Base-by-base conservation (phyloP, 2,113 vertebrate species). In the Chaenogobius annularis region DNA sequence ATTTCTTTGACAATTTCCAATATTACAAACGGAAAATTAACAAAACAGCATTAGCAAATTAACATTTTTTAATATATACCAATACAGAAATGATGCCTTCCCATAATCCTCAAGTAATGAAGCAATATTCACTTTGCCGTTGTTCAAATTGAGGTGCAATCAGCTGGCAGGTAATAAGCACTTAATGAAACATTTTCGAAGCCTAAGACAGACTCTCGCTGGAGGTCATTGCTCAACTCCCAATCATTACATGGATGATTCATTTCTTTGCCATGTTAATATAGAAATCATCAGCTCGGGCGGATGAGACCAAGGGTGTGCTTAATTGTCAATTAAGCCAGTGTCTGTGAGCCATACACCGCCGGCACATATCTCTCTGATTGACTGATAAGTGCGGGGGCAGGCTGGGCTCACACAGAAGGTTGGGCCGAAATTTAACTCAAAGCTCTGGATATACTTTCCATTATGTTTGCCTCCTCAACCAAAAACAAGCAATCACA, bases 251-350 rank as follows among this genome's bases (percentile, higher is more conserved):
- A 54, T 26, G 66, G 31, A 71, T 64, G 70, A 85, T 84, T 84
- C 73, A 78, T 90, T 72, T 81, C 78, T 75, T 66, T 17, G 22
- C 68, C 75, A 65, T 19, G 72, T 78, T 89, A 85, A 89, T 89
- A 85, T 76, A 77, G 76, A 83, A 81, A 84, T 70, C 83, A 83
- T 83, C 81, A 73, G 81, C 66, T 78, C 67, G 67, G 73, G 52
- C 83, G 80, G 59, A 84, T 81, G 83, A 84, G 74, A 82, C 23
- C 35, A 72, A 85, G 74, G 70, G 67, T 74, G 58, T 73, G 72
- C 72, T 82, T 87, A 84, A 89, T 90, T 87, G 86, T 83, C 86
- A 90, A 87, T 92, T 84, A 90, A 70, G 68, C 61, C 66, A 66
- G 72, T 70, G 76, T 81, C 78, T 80, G 69, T 48, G 65, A 70